Conservation (phyloP, 2,888 invertebrate species). For the Lysandra bellargus region DNA sequence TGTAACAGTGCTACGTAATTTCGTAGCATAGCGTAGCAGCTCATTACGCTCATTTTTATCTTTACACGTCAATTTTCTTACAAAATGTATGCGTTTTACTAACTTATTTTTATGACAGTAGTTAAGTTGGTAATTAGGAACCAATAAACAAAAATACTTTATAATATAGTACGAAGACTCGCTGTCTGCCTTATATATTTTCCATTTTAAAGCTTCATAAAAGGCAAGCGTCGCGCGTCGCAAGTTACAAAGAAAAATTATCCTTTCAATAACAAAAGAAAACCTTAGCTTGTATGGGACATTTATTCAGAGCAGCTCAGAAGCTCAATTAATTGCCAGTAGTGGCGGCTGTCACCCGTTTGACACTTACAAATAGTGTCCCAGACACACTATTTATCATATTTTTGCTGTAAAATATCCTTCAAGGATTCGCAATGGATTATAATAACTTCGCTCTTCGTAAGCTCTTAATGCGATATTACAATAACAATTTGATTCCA, state of each 20-base stretch:
- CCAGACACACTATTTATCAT: slow-evolving; percentile 10
- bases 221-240: not conserved
- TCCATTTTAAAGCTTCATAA: not conserved
- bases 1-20: no score
- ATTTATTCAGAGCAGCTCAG: slow-evolving; percentile 7
- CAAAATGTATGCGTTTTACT: no score
- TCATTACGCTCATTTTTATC: no score
- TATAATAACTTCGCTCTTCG: not conserved
- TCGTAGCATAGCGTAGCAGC: no score
- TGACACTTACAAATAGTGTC: slow-evolving; percentile 15
- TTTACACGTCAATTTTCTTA: no score
- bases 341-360: not conserved
- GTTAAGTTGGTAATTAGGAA: no score
- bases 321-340: not conserved
- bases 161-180: no score
- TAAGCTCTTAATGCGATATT: not conserved
- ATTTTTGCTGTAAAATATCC: slow-evolving; percentile 18
- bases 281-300: not conserved
- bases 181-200: not conserved
- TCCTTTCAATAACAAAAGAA: not conserved
- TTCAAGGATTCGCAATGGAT: not conserved
- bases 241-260: not conserved
- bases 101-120: no score
- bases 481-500: not conserved
- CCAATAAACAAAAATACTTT: no score